Evolutionary conservation across 2,888 invertebrate genomes (phyloP), one percentile per base, ranked within the genome.

Genomic region (Pogonocherus hispidulus): DNA sequence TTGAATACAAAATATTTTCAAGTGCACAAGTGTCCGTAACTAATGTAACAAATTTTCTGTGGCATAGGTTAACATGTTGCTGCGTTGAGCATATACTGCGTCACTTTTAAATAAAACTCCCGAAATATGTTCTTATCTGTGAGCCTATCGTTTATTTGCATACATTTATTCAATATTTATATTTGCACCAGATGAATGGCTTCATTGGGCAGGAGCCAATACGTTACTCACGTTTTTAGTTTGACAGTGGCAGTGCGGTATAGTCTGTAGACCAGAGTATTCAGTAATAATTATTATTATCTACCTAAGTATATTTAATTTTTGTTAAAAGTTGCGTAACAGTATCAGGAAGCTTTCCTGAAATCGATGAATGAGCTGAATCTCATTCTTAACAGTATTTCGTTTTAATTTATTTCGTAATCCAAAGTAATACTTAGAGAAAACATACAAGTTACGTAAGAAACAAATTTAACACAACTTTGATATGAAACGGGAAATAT

Each of bases 91-190:
- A 41, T 9, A 8, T 22, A 57, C 57, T 57, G 57, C 23, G 23
- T 23, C 9, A 23, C 8, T 55, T 37, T 37, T 18, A 55, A 44
- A 14, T 18, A 44, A 41, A 46, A 22, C 44, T 23, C 57, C 57
- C 41, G 41, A 57, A 57, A 44, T 44, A 46, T 46, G 44, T 27
- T 41, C 44, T 57, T 57, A 57, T 57, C 57, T 57, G 20, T 18
- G 22, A 16, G 44, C 41, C 46, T 27, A 44, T 57, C 44, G 57
- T 47, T 59, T 59, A 47, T 59, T 59, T 59, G 59, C 59, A 59
- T 47, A 59, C 59, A 47, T 59, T 59, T 59, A 59, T 32, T 23
- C 59, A 59, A 59, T 59, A 59, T 59, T 59, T 54, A 54, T 54
- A 59, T 59, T 59, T 49, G 59, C 59, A 35, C 23, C 46, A 47